Evolutionary conservation across 2,113 vertebrate genomes (phyloP), one percentile per base, ranked within the genome.

Genomic region (Entomyzon cyanotis): DNA sequence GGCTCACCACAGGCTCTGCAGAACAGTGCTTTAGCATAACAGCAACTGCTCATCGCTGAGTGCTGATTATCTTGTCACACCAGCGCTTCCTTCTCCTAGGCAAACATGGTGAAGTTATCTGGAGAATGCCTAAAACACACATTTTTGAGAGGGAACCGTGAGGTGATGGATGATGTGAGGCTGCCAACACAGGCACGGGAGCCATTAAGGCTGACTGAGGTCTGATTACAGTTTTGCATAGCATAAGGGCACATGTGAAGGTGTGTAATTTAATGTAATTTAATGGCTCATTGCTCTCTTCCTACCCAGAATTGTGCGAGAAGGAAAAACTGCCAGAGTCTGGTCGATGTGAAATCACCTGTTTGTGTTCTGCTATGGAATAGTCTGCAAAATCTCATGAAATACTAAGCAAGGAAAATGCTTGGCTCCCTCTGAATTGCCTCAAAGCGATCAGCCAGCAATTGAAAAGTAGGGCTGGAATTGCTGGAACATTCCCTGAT

Each of bases 191-290:
- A 67, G 78, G 47, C 50, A 88, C 41, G 0, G 0, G 33, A 58
- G 60, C 35, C 74, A 94, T 93, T 87, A 77, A 41, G 76, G 12
- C 84, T 49, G 76, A 22, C 82, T 77, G 56, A 67, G 55, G 27
- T 75, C 90, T 87, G 84, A 96, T 67, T 80, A 78, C 79, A 94
- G 86, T 80, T 97, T 95, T 94, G 59, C 87, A 88, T n/a, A 95
- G 91, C 46, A 2, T 44, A 30, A 83, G 79, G 58, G 58, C 58
- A 70, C 28, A 84, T 86, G 50, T 80, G 90, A 94, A 87, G 82
- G 80, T 75, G 71, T 88, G 42, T 62, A 86, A 97, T 95, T 89
- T 94, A 94, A 91, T 88, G 46, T 62, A 86, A 97, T 95, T 89
- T 94, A 94, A 91, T 95, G 88, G 78, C 50, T 94, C 85, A 92